These are phyloP conservation scores for Danio tinwini DNA, from an alignment of 2,797 vertebrate species.

Conservation along the genomic window DNA sequence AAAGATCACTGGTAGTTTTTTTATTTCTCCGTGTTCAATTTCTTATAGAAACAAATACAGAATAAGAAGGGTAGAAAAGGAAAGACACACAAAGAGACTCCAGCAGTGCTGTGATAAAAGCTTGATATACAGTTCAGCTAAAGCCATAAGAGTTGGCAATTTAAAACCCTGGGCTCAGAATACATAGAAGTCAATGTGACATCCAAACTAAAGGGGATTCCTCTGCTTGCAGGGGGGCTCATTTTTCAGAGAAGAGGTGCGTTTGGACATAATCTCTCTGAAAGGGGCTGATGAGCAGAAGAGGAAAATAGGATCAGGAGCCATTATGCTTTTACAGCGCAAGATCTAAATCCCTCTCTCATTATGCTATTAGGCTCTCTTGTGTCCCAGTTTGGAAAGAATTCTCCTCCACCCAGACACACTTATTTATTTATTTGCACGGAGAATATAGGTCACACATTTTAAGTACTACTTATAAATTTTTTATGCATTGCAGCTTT, in stretches of 20 bases:
- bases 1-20: neutral
- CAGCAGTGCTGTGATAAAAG: conserved; percentile 9
- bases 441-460: conserved; percentile 79
- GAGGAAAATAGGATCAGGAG: conserved; percentile 63
- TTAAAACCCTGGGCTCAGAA: neutral
- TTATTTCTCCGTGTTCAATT: neutral
- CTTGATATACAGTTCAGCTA: conserved; percentile 11
- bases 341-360: conserved; percentile 69
- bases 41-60: neutral
- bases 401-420: conserved; percentile 69
- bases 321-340: conserved; percentile 65
- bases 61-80: neutral
- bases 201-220: conserved; percentile 43
- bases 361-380: conserved; percentile 67
- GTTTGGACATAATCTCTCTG: conserved; percentile 58
- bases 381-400: conserved; percentile 74
- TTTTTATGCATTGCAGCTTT: conserved; percentile 78
- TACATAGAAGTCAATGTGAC: neutral
- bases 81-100: neutral
- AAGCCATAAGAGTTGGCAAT: neutral
- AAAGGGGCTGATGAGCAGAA: conserved; percentile 43
- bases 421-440: conserved; percentile 80
- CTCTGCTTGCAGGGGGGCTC: conserved; percentile 26
- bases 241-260: conserved; percentile 54
- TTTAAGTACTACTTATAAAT: conserved; percentile 75